Conservation (phyloP, 2,888 invertebrate genomes). For the Oeneis ivallda region DNA sequence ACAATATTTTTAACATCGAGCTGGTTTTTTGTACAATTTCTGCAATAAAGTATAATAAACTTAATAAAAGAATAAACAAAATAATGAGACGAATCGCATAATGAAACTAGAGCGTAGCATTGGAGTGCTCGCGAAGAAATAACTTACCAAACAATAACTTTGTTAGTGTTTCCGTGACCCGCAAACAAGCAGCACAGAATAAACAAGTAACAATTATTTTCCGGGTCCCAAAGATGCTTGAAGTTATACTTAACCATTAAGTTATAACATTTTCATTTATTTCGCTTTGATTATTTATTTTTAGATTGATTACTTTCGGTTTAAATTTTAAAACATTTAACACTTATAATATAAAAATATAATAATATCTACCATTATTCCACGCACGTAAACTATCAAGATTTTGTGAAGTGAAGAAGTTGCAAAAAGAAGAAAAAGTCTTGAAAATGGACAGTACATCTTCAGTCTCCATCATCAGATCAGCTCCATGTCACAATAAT, state of each 20-base stretch:
- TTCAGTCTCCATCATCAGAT: too few species aligned
- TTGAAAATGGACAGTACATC: too few species aligned
- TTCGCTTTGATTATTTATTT: background rate
- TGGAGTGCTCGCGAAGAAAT: slow-evolving; percentile 18
- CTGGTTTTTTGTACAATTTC: background rate
- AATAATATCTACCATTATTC: too few species aligned
- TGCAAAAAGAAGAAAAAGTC: too few species aligned
- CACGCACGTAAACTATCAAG: too few species aligned
- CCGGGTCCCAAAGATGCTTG: slow-evolving; percentile 11
- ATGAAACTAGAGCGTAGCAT: slow-evolving; percentile 20
- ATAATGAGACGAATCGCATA: slow-evolving; percentile 17
- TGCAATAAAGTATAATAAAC: slow-evolving; percentile 4
- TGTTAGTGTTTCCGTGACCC: slow-evolving; percentile 25
- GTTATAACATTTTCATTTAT: slow-evolving; percentile 12
- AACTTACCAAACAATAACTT: slow-evolving; percentile 30
- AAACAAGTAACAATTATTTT: slow-evolving; percentile 27
- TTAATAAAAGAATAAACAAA: slow-evolving; percentile 14
- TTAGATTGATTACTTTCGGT: background rate
- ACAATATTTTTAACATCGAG: background rate
- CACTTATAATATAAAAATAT: too few species aligned
- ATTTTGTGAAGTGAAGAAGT: too few species aligned
- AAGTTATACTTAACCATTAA: background rate
- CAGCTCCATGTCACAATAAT: too few species aligned
- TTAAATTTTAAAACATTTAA: too few species aligned
- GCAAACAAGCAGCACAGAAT: slow-evolving; percentile 29